Base-by-base conservation (phyloP, 2,113 vertebrate genomes). In the Indicator indicator region DNA sequence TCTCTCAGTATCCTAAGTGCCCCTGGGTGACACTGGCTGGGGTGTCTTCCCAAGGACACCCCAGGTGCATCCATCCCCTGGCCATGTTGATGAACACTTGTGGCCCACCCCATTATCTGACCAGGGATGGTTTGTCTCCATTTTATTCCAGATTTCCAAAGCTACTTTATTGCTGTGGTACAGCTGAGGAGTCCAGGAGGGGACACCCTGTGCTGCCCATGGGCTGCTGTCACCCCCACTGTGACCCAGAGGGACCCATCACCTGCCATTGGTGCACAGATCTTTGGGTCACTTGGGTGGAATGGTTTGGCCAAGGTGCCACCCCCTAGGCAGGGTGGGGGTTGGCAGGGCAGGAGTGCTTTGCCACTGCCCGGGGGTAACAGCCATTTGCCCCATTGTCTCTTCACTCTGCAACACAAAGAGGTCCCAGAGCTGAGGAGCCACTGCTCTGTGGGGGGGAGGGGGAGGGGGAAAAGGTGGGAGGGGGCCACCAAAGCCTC, bases 361-460 rank as follows among this genome's bases (percentile, higher is more conserved):
- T 55, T 54, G 73, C 56, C 42, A 14, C 32, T 8, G 42, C 38
- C 46, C 3, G 69, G 68, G 54, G 80, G 58, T n/a, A 63, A 21
- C n/a, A 17, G 32, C 30, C 67, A 18, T 11, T 27, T 4, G 3
- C 38, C 44, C 27, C 54, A 52, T 52, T 88, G 84, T 71, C 67
- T 56, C 50, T 17, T 16, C n/a, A 3, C 30, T 62, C 54, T 40
- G 77, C 63, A 64, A 56, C 67, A 78, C 84, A 62, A 27, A 82
- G 40, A 44, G 30, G 50, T 10, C 60, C 55, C 3, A 5, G 54
- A 18, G 46, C n/a, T 13, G 33, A 6, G 23, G n/a, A 65, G 67
- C 54, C 71, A 19, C 59, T 0, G 2, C 2, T 9, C 33, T 1
- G 2, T 19, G 5, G 42, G 5, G 36, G 36, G 30, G 32, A 36